Evolutionary conservation across 2,888 invertebrate species (phyloP), one percentile per base, ranked within the genome.

Genomic region (Tenthredo amoena): DNA sequence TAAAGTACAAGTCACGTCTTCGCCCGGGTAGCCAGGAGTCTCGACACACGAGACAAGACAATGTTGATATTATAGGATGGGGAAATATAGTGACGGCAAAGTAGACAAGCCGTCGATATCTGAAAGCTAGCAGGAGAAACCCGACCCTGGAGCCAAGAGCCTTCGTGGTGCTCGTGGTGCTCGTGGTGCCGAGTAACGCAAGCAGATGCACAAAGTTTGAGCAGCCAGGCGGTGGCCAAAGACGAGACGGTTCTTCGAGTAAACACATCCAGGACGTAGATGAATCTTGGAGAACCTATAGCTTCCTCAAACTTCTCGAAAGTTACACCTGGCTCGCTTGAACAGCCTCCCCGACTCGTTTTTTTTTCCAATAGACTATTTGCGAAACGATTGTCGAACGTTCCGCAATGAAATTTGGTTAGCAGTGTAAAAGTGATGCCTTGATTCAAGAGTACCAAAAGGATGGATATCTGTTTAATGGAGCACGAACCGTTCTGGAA

Each of bases 21-120:
- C 34, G 37, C 37, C 18, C 9, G 43, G 47, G 10, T 26, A 76
- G 21, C 26, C 47, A 1, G 37, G 88, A 90, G 91, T 91, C 90
- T 89, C 90, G 90, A 90, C 89, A 89, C 90, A 89, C 88, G 90
- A 89, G 89, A 90, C 89, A 87, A 92, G 91, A 91, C 92, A 91
- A 92, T 91, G 90, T 88, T 90, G 91, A 92, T 93, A 93, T 92
- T 91, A 91, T 68, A 47, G 90, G 90, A 88, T 88, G 87, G 88
- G 89, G 72, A 85, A 81, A 85, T 90, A 90, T 91, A 89, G 82
- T 43, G 68, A 88, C 87, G 88, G 88, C 89, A 89, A 91, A 89
- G 90, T 90, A 87, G 90, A 91, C 90, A 91, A 91, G 90, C 90
- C 92, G 92, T 92, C 92, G 91, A 93, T 93, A 90, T 83, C 82